Evolutionary conservation across 1,140 invertebrate genomes (phyloP), one percentile per base, ranked within the genome.

Genomic region (Drosophila neocordata): DNA sequence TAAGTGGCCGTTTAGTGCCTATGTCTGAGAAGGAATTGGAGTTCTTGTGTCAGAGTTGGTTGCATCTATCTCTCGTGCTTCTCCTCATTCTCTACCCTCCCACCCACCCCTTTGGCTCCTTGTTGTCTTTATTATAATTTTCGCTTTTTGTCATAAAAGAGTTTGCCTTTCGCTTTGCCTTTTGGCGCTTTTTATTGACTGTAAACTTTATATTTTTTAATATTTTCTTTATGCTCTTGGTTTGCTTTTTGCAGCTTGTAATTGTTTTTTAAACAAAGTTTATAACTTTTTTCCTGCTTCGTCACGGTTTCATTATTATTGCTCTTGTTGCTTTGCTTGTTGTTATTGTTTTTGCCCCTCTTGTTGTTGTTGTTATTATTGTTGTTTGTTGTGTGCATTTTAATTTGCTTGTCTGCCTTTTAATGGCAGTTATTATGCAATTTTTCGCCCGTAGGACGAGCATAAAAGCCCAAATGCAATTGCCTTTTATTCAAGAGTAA

Each of bases 1-100:
- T 88, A 87, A 87, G 83, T 82, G 82, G 79, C 82, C 82, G 83
- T 85, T 85, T 85, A 85, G 82, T 82, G 82, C 83, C 82, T 88
- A 75, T 65, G 73, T 57, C 51, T 11, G 20, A 53, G 15, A 18
- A 8, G 9, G 15, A 20, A 31, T 52, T 13, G 35, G 72, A 65
- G 65, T 57, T 60, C 61, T n/a, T n/a, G 52, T 31, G 27, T 31
- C 27, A 35, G 35, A 20, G 35, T 37, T 31, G 58, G 58, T 38
- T 70, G 57, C 56, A 65, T 48, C 56, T 70, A 62, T 56, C 65
- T 41, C 56, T 74, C 69, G 41, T 13, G 73, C 27, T 31, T 31
- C 27, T 31, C 37, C 52, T 57, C 24, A 18, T 11, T 2, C 11
- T 35, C 22, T 51, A 9, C 56, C 11, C 22, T 41, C 13, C 27